These are phyloP conservation scores for Zenarchopterus dispar DNA, from an alignment of 2,797 vertebrate species.

Conservation along the genomic window DNA sequence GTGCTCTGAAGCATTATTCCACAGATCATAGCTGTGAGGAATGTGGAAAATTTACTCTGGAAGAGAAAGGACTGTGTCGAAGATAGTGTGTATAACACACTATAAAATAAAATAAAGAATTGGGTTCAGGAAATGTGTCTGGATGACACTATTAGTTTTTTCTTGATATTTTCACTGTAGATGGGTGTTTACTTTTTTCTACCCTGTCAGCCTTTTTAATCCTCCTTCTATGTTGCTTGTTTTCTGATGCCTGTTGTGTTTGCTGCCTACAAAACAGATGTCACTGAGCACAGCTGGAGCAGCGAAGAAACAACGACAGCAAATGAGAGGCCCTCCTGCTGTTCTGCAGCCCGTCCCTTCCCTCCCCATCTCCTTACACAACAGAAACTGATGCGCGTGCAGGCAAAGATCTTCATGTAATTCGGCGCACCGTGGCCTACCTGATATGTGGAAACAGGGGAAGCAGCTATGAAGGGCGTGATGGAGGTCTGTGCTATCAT, in stretches of 20 bases:
- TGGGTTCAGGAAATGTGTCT: constrained; percentile 40
- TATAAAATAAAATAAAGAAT: constrained; percentile 21
- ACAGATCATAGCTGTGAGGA: constrained; percentile 51
- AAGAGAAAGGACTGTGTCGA: constrained; percentile 30
- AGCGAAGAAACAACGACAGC: constrained; percentile 50
- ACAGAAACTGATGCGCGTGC: constrained; percentile 37
- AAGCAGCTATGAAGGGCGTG: constrained; percentile 98
- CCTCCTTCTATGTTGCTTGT: constrained; percentile 33
- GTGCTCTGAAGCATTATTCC: constrained; percentile 58
- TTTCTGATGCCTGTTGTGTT: constrained; percentile 65
- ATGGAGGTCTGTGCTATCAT: constrained; percentile 99
- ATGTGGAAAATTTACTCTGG: constrained; percentile 41
- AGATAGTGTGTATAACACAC: constrained; percentile 26
- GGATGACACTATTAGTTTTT: constrained; percentile 46
- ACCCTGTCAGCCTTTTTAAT: constrained; percentile 51
- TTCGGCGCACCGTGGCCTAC: constrained; percentile 74
- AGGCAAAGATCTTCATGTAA: constrained; percentile 35
- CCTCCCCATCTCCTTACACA: constrained; percentile 31
- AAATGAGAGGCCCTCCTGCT: constrained; percentile 52
- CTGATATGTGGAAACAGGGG: constrained; percentile 98
- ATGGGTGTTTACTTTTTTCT: constrained; percentile 42
- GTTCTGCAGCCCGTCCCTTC: constrained; percentile 47
- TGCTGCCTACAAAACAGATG: constrained; percentile 72
- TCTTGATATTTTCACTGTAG: constrained; percentile 47
- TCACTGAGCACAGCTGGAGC: constrained; percentile 69